phyloP scores from a whole-genome alignment of 2,113 vertebrate genomes.

The Prunella himalayana region DNA sequence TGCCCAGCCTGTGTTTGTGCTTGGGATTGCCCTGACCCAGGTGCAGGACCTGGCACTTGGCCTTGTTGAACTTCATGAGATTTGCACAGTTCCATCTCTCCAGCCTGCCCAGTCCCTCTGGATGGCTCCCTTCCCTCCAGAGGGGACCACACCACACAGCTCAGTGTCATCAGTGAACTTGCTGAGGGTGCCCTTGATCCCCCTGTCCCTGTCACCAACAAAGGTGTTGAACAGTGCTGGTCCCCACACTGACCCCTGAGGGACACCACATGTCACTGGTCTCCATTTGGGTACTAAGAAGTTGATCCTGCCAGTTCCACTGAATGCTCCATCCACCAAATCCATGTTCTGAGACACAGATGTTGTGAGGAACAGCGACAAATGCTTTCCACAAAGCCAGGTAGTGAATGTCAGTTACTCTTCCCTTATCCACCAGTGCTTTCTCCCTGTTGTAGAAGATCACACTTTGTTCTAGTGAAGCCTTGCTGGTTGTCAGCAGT shows the following conservation, averaged over 20 bases:
- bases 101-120: not conserved
- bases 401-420: not conserved
- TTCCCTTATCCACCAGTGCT: not conserved
- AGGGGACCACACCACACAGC: not conserved
- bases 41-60: not conserved
- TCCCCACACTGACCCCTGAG: too few relatives aligned
- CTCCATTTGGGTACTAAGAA: not conserved
- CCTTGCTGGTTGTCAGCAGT: not conserved
- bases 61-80: not conserved
- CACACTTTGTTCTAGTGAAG: not conserved
- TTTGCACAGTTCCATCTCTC: not conserved
- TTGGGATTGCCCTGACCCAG: not conserved
- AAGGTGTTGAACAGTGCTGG: not conserved
- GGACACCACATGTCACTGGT: not conserved
- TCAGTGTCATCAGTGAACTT: not conserved
- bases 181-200: not conserved
- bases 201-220: not conserved
- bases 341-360: not conserved
- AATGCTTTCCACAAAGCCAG: not conserved
- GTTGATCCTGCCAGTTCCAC: not conserved
- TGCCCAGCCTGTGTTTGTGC: not conserved
- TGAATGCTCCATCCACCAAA: not conserved
- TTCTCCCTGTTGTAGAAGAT: not conserved
- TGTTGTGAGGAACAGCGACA: too few relatives aligned
- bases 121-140: not conserved